phyloP scores from a whole-genome alignment of 2,888 invertebrate genomes.

The Epistrophe eligans region DNA sequence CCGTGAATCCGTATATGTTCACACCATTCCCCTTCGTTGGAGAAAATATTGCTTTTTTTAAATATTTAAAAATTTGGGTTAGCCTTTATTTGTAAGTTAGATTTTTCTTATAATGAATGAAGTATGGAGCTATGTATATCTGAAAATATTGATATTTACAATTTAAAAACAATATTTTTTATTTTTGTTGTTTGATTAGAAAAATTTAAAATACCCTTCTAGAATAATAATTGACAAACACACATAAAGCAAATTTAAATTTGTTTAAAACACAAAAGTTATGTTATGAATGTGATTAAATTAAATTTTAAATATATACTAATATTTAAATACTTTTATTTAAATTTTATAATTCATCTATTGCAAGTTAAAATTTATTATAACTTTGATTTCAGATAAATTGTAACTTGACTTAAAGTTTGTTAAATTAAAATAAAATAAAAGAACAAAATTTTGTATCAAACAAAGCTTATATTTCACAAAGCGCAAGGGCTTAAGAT shows the following conservation, averaged over 20 bases:
- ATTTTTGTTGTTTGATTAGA: background rate
- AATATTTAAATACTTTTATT: too few species aligned
- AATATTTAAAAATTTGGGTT: conserved; percentile 8
- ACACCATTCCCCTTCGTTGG: background rate
- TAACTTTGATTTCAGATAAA: background rate
- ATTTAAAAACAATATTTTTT: conserved; percentile 13
- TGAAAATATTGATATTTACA: conserved; percentile 47
- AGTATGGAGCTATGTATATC: background rate
- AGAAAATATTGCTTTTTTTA: conserved; percentile 36
- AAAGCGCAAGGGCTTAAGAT: too few species aligned
- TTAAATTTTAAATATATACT: too few species aligned
- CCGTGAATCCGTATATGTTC: conserved; percentile 51
- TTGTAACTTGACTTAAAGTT: too few species aligned
- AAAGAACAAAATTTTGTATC: too few species aligned
- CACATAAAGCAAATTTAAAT: background rate
- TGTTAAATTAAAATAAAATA: too few species aligned
- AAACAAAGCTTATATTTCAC: too few species aligned
- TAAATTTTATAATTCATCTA: background rate
- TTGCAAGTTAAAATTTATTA: background rate
- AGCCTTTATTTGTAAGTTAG: background rate
- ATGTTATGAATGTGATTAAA: background rate
- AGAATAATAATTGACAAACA: conserved; percentile 55
- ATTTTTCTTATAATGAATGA: background rate
- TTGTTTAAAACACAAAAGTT: background rate
- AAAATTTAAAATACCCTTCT: background rate